phyloP scores from a whole-genome alignment of 2,888 invertebrate species.

The Hydrotaea diabolus region DNA sequence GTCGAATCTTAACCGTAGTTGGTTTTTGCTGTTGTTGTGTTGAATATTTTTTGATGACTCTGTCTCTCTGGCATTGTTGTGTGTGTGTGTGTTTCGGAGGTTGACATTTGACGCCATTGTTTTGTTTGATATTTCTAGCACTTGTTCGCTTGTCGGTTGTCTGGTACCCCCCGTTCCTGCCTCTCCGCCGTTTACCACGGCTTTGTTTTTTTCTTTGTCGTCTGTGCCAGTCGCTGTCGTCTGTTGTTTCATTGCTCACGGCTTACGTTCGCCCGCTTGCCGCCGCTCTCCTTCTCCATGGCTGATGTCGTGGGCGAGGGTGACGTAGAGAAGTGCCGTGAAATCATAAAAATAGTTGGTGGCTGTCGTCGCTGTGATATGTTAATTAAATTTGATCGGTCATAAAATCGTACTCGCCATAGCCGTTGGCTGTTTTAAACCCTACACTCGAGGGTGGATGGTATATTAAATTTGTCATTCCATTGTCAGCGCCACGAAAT shows the following conservation, averaged over 20 bases:
- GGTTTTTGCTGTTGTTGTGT: slow-evolving; percentile 34
- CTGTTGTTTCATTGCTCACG: neutral
- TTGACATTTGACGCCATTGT: slow-evolving; percentile 57
- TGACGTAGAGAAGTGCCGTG: slow-evolving; percentile 26
- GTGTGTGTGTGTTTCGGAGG: neutral
- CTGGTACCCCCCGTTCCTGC: neutral
- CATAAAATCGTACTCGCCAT: slow-evolving; percentile 27
- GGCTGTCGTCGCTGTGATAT: slow-evolving; percentile 17
- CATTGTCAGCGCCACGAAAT: too few relatives aligned
- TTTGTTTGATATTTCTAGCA: slow-evolving; percentile 13
- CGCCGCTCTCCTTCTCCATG: neutral
- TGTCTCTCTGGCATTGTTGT: neutral
- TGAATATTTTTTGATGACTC: neutral
- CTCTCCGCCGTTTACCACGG: neutral
- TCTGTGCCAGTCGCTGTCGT: neutral
- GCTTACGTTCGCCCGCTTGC: neutral
- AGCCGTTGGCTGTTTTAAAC: neutral
- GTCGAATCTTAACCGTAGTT: neutral
- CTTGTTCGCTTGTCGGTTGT: slow-evolving; percentile 20
- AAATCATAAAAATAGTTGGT: slow-evolving; percentile 32
- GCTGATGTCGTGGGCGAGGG: slow-evolving; percentile 16
- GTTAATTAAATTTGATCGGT: slow-evolving; percentile 52
- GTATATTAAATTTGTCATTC: too few relatives aligned
- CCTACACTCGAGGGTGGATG: too few relatives aligned
- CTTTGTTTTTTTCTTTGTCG: neutral